Evolutionary conservation across 2,797 vertebrate genomes (phyloP), one percentile per base, ranked within the genome.

Genomic region (Pseudochirops corinnae): DNA sequence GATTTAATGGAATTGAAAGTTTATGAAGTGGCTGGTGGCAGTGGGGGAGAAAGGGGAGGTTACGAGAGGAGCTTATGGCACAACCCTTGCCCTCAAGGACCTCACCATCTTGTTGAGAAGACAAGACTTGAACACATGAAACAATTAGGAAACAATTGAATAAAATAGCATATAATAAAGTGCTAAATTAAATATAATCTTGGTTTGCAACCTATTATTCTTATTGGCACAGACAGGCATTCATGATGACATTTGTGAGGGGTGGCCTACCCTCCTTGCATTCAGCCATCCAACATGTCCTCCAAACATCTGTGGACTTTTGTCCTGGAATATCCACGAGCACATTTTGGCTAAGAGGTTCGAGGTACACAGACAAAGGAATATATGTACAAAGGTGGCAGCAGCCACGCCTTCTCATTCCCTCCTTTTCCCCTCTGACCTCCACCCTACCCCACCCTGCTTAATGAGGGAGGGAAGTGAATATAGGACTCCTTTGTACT

Each of bases 341-440:
- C 16, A n/a, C 62, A 67, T 33, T 60, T 31, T 67, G 33, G 62
- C 62, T 16, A 1, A 24, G 39, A 24, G n/a, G 10, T 21, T 39
- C 12, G 0, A 11, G n/a, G n/a, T 11, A 46, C 18, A 3, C 21
- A 82, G 74, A 87, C 74, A 87, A 87, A 50, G 74, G 39, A 87
- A 26, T 26, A 46, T 13, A 12, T 11, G 74, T 39, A 87, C 39
- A 46, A 87, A 87, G 39, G 74, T 87, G 39, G 74, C 39, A 50
- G 74, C 39, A 50, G 39, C 39, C 74, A 11, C 74, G 2, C 74
- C 74, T 87, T 87, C 39, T 87, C 24, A 50, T 87, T 87, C 74
- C 74, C 74, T 87, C 74, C 74, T 87, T 87, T 87, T 50, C 74
- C 74, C 24, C 74, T 87, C 39, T 87, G 74, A 87, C 74, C 74